phyloP scores from a whole-genome alignment of 2,797 vertebrate genomes.

The Euphonia xanthogaster region DNA sequence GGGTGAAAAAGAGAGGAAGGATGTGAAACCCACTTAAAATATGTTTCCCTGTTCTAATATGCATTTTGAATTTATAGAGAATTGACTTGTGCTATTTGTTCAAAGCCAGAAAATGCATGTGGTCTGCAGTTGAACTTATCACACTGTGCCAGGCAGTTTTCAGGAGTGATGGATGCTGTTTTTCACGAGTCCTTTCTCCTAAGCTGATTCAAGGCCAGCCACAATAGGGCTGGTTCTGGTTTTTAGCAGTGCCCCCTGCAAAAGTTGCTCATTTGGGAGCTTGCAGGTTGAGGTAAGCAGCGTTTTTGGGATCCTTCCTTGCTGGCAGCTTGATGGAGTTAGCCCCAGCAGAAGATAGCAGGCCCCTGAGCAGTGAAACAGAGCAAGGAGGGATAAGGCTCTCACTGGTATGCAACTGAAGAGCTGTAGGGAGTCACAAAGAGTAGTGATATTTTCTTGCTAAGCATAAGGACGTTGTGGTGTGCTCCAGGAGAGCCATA shows the following conservation, averaged over 20 bases:
- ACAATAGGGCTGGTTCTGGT: not conserved
- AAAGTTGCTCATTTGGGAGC: not conserved
- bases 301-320: not conserved
- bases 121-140: constrained; percentile 67
- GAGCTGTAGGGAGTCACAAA: not conserved
- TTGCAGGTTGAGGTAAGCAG: not conserved
- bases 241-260: constrained; percentile 1
- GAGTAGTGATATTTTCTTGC: not conserved
- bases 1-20: constrained; percentile 64
- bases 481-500: not conserved
- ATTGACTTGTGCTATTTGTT: constrained; percentile 70
- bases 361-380: not conserved
- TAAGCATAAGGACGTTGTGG: rapidly evolving
- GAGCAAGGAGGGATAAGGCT: not conserved
- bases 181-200: constrained; percentile 33
- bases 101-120: constrained; percentile 63
- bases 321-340: not conserved
- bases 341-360: not conserved
- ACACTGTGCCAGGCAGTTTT: constrained; percentile 64
- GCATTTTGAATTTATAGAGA: constrained; percentile 72
- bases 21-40: constrained; percentile 71
- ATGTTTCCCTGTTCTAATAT: constrained; percentile 67
- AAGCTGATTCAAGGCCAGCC: constrained; percentile 21
- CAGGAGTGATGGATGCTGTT: constrained; percentile 65
- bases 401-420: not conserved